A percentile compares a stretch with the other conserved stretches of the same genome.
Evolutionary conservation across 2,888 invertebrate species (phyloP).

Genomic region (Mycogona germanica): DNA sequence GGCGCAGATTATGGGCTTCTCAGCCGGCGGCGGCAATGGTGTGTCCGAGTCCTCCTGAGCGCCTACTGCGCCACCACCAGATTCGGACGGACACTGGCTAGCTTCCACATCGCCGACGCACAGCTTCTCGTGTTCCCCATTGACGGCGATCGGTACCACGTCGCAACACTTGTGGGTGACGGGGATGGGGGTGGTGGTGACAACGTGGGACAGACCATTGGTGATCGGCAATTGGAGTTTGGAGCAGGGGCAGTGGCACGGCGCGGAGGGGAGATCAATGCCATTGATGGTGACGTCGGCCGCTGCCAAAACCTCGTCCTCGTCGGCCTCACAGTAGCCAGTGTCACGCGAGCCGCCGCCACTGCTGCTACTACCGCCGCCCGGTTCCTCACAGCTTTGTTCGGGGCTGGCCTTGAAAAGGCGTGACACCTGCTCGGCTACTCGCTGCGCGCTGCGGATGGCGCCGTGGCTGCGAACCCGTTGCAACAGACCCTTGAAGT

Average conservation of each 20-base stretch:
- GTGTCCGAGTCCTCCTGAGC: too few species aligned
- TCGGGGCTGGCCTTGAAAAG: constrained; percentile 28
- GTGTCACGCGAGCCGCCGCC: background rate
- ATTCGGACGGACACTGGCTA: too few species aligned
- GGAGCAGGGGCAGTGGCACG: background rate
- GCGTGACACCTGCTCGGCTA: constrained; percentile 55
- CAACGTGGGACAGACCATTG: too few species aligned
- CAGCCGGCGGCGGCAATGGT: too few species aligned
- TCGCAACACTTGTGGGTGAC: too few species aligned
- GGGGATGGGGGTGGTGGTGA: too few species aligned
- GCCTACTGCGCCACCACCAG: too few species aligned
- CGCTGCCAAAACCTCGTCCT: background rate
- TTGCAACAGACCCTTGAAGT: constrained; percentile 47
- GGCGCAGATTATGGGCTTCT: too few species aligned
- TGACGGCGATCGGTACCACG: too few species aligned
- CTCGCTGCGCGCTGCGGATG: constrained; percentile 51
- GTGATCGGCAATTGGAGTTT: too few species aligned
- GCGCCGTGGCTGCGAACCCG: constrained; percentile 60
- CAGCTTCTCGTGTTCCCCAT: too few species aligned
- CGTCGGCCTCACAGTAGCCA: background rate
- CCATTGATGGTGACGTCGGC: background rate
- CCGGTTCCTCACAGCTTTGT: background rate
- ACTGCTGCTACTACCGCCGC: background rate
- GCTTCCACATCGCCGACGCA: too few species aligned
- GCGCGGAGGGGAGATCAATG: background rate